phyloP scores from a whole-genome alignment of 2,888 invertebrate genomes.

The Eurytoma adleriae region DNA sequence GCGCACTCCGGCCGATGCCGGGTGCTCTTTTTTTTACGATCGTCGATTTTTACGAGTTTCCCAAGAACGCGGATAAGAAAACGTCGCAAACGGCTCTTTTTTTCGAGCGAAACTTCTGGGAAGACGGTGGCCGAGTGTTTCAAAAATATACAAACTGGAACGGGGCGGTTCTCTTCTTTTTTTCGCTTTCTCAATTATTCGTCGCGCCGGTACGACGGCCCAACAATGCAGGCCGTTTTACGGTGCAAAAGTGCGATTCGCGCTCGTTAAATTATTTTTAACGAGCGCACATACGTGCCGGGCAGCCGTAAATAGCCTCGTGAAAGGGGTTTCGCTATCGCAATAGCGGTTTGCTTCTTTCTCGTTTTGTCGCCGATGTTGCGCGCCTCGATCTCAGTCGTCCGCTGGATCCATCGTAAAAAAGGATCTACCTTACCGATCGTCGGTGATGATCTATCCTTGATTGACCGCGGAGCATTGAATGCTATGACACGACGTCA shows the following conservation, averaged over 20 bases:
- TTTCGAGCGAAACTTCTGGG: neutral
- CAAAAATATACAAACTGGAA: slow-evolving; percentile 22
- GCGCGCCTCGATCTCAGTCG: no score
- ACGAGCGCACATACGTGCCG: neutral
- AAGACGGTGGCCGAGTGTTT: neutral
- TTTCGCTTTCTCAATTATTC: neutral
- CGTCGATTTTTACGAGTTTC: slow-evolving; percentile 24
- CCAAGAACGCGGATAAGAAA: neutral
- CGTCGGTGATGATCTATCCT: slow-evolving; percentile 12
- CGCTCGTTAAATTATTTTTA: slow-evolving; percentile 46
- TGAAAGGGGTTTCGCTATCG: slow-evolving; percentile 38
- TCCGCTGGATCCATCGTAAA: no score
- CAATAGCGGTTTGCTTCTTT: slow-evolving; percentile 11
- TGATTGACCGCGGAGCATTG: neutral
- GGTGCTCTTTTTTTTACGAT: neutral
- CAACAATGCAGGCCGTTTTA: slow-evolving; percentile 13
- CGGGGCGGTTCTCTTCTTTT: neutral
- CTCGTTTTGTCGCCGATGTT: neutral
- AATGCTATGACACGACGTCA: neutral
- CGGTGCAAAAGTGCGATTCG: slow-evolving; percentile 12
- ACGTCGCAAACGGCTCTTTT: neutral
- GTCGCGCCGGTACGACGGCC: neutral
- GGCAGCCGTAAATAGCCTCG: slow-evolving; percentile 24
- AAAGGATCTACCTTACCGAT: slow-evolving; percentile 30
- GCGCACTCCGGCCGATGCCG: neutral